Evolutionary conservation across 2,113 vertebrate species (phyloP).

Genomic region (Delphinus delphis): DNA sequence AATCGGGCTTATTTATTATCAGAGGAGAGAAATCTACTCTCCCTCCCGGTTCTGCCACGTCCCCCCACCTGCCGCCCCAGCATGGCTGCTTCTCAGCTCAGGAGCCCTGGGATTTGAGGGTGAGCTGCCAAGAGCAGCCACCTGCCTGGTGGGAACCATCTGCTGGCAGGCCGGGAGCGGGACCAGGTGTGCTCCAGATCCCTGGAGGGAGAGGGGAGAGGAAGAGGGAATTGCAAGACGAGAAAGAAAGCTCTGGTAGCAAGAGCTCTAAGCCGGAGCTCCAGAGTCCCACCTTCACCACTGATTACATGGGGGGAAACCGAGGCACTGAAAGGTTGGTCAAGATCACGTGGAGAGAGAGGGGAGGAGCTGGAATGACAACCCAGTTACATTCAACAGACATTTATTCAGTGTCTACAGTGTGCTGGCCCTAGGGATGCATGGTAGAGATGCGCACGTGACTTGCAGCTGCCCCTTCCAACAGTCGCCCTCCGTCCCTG

Average conservation of each 20-base stretch:
- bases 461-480: not conserved
- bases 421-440: not conserved
- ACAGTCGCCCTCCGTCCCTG: accelerated
- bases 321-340: not conserved
- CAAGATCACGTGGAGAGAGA: not conserved
- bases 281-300: not conserved
- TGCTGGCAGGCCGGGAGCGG: not conserved
- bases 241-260: not conserved
- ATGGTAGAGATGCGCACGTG: accelerated
- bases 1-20: not conserved
- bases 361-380: not conserved
- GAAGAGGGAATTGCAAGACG: not conserved
- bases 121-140: not conserved
- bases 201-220: not conserved
- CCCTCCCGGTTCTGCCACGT: not conserved
- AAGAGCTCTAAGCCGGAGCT: not conserved
- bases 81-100: not conserved
- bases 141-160: not conserved
- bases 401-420: not conserved
- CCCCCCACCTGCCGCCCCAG: not conserved
- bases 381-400: not conserved
- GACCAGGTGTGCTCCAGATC: not conserved
- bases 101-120: not conserved
- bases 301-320: not conserved
- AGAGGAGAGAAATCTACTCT: not conserved